phyloP scores from a whole-genome alignment of 2,113 vertebrate species.

The Antennarius striatus region DNA sequence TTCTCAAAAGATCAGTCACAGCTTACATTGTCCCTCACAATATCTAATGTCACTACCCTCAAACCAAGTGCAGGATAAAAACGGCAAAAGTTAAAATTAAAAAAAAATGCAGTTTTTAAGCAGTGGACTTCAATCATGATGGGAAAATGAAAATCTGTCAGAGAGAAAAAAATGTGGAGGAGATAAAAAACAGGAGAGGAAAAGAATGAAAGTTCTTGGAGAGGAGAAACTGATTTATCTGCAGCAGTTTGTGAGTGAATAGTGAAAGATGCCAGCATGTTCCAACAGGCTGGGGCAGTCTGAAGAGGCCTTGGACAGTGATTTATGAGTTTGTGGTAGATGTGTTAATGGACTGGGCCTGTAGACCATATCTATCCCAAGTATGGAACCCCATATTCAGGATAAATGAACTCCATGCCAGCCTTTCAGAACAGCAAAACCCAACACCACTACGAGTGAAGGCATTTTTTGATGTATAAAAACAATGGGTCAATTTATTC shows the following conservation, averaged over 20 bases:
- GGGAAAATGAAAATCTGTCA: slow-evolving; percentile 29
- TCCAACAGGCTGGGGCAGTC: slow-evolving; percentile 50
- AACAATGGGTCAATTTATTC: slow-evolving; percentile 30
- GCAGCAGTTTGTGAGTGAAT: slow-evolving; percentile 34
- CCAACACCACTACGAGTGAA: slow-evolving; percentile 46
- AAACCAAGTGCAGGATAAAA: not conserved
- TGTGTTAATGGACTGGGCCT: slow-evolving; percentile 71
- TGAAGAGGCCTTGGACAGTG: slow-evolving; percentile 65
- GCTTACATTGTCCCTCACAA: not conserved
- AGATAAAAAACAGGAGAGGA: slow-evolving; percentile 22
- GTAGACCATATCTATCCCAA: slow-evolving; percentile 63
- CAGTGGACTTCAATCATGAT: not conserved
- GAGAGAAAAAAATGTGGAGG: slow-evolving; percentile 6
- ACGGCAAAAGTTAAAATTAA: not conserved
- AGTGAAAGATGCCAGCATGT: slow-evolving; percentile 31
- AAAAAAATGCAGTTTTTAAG: not conserved
- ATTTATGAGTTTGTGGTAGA: slow-evolving; percentile 65
- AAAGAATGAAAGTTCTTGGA: slow-evolving; percentile 33
- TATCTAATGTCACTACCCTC: not conserved
- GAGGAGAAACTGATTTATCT: slow-evolving; percentile 48
- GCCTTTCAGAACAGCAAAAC: slow-evolving; percentile 31
- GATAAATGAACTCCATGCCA: slow-evolving; percentile 41
- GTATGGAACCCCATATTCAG: slow-evolving; percentile 39
- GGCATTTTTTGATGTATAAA: slow-evolving; percentile 38
- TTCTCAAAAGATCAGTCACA: not conserved